phyloP scores from a whole-genome alignment of 2,888 invertebrate genomes.

The Lymantria monacha region DNA sequence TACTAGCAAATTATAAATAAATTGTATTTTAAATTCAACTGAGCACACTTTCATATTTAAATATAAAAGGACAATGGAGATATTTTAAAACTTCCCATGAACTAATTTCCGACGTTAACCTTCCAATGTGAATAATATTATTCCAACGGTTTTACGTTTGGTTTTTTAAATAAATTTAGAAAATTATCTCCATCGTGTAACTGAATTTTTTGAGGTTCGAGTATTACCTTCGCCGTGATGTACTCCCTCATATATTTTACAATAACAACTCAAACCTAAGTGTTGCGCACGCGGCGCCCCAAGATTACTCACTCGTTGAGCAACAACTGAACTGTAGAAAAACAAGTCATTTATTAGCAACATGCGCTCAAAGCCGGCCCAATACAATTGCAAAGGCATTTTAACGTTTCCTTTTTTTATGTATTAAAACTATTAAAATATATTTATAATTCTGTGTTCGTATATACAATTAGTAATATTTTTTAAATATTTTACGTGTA shows the following conservation, averaged over 20 bases:
- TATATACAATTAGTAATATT: neutral
- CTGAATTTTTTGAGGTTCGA: constrained; percentile 73
- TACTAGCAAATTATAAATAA: neutral
- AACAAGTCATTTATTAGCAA: constrained; percentile 82
- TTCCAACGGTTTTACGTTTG: neutral
- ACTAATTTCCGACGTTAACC: neutral
- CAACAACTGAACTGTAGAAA: constrained; percentile 82
- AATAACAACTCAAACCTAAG: constrained; percentile 81
- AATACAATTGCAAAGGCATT: constrained; percentile 65
- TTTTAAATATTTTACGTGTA: constrained; percentile 18
- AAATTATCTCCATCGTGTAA: constrained; percentile 59
- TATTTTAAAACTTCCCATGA: constrained; percentile 38
- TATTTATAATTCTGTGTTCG: neutral
- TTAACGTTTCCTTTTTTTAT: constrained; percentile 8
- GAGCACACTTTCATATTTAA: constrained; percentile 46
- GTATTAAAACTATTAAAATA: constrained; percentile 1
- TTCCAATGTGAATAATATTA: neutral
- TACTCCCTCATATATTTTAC: constrained; percentile 78
- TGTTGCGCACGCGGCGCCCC: constrained; percentile 80
- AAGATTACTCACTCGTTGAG: constrained; percentile 81
- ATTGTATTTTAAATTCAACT: constrained; percentile 45
- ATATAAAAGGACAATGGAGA: constrained; percentile 57
- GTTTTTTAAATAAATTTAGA: neutral
- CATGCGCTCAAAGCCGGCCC: constrained; percentile 78
- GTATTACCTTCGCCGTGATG: constrained; percentile 77